Percentiles rank a stretch among this genome's conserved stretches.
Evolutionary conservation across 2,888 invertebrate genomes (phyloP).

Genomic region (Therioaphis trifolii): DNA sequence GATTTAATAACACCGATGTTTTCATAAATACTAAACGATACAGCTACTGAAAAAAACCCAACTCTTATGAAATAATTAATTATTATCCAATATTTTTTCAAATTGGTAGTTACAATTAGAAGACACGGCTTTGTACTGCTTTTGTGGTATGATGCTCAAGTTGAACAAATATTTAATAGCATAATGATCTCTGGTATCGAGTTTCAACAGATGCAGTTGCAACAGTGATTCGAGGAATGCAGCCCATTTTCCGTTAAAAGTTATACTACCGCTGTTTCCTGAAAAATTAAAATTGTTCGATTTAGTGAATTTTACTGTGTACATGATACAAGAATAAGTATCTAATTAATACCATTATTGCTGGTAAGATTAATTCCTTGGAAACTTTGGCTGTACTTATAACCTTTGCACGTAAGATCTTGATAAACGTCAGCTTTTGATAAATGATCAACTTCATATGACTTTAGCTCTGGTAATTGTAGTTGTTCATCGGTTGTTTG

Average conservation of each 20-base stretch:
- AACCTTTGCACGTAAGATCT: conserved; percentile 85
- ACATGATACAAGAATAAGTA: background rate
- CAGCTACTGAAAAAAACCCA: conserved; percentile 1
- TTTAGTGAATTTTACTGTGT: background rate
- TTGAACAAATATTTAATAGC: conserved; percentile 88
- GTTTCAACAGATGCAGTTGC: conserved; percentile 87
- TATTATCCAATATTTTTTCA: background rate
- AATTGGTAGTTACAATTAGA: conserved; percentile 66
- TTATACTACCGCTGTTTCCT: conserved; percentile 78
- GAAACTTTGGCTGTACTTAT: conserved; percentile 87
- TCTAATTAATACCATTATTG: conserved; percentile 74
- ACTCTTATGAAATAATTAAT: background rate
- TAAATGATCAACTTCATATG: conserved; percentile 70
- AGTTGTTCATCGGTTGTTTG: conserved; percentile 77
- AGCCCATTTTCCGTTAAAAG: conserved; percentile 93
- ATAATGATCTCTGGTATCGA: conserved; percentile 81
- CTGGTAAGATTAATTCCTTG: conserved; percentile 82
- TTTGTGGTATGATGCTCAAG: conserved; percentile 81
- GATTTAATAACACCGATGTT: conserved; percentile 79
- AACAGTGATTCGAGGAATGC: conserved; percentile 96
- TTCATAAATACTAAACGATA: conserved; percentile 74
- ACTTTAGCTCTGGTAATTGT: conserved; percentile 71
- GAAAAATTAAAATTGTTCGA: background rate
- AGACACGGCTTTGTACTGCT: conserved; percentile 72
- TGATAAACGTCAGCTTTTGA: conserved; percentile 83